A percentile compares a stretch with the other conserved stretches of the same genome.
Conservation (phyloP, 2,113 vertebrate genomes). For the Oncorhynchus nerka region DNA sequence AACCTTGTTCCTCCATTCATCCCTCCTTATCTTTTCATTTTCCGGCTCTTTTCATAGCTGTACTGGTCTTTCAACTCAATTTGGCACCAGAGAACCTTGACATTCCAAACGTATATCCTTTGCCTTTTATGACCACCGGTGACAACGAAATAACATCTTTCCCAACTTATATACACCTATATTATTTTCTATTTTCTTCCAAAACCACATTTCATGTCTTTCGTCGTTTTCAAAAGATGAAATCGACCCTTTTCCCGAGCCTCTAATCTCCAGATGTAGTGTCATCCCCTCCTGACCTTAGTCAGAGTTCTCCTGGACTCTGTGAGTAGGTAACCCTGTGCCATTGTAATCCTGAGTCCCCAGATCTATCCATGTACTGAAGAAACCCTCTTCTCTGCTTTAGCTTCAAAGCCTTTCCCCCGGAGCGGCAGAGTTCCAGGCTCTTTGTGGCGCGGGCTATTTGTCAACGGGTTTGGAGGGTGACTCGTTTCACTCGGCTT, state of each 20-base stretch:
- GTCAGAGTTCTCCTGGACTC: background rate
- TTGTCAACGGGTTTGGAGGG: slow-evolving; percentile 75
- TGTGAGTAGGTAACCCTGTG: slow-evolving; percentile 22
- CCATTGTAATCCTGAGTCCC: slow-evolving; percentile 22
- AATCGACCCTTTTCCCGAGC: background rate
- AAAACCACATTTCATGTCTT: background rate
- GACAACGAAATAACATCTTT: slow-evolving; percentile 25
- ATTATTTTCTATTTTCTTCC: background rate
- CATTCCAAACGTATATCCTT: slow-evolving; percentile 49
- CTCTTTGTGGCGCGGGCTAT: slow-evolving; percentile 76
- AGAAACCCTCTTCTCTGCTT: slow-evolving; percentile 58
- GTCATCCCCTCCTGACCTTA: background rate
- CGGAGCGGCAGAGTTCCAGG: slow-evolving; percentile 65
- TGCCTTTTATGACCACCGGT: slow-evolving; percentile 28
- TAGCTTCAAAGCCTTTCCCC: slow-evolving; percentile 71
- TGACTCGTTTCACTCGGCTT: slow-evolving; percentile 71
- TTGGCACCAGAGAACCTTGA: slow-evolving; percentile 45
- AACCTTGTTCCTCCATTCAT: slow-evolving; percentile 47
- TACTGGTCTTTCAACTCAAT: slow-evolving; percentile 58
- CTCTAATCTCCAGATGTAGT: background rate
- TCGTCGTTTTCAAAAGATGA: background rate
- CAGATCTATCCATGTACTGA: slow-evolving; percentile 14
- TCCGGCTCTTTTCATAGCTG: slow-evolving; percentile 48
- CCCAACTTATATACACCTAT: slow-evolving; percentile 18
- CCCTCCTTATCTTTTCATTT: slow-evolving; percentile 64